Evolutionary conservation across 2,113 vertebrate genomes (phyloP).

Genomic region (Amia ocellicauda): DNA sequence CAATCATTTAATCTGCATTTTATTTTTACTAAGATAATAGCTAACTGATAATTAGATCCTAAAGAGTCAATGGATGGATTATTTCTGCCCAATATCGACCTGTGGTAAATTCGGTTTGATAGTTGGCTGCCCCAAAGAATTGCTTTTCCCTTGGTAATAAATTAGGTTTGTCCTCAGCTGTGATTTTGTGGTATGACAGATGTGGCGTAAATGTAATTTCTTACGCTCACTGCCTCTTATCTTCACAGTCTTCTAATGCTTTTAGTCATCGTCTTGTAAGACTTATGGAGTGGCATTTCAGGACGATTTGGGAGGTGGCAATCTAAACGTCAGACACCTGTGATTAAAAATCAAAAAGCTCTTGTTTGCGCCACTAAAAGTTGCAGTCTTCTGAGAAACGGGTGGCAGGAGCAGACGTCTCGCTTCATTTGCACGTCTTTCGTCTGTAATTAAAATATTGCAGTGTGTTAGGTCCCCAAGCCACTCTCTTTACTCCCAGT

Average conservation of each 20-base stretch:
- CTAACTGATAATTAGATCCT: too few relatives aligned
- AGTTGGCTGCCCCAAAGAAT: constrained; percentile 28
- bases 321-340: background rate
- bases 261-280: constrained; percentile 3
- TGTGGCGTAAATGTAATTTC: constrained; percentile 30
- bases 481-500: too few relatives aligned
- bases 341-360: background rate
- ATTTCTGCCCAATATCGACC: constrained; percentile 9
- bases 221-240: constrained; percentile 18
- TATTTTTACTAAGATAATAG: too few relatives aligned
- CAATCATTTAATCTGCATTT: too few relatives aligned
- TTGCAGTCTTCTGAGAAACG: background rate
- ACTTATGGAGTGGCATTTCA: background rate
- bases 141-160: constrained; percentile 34
- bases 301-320: background rate
- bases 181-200: constrained; percentile 25
- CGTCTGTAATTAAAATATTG: too few relatives aligned
- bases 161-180: constrained; percentile 32
- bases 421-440: too few relatives aligned
- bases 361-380: background rate
- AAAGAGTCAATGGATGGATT: background rate
- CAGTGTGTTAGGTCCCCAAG: too few relatives aligned
- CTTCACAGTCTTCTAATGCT: constrained; percentile 11
- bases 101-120: constrained; percentile 24
- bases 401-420: too few relatives aligned